Base-by-base conservation (phyloP, 2,113 vertebrate genomes). In the Brachyhypopomus gauderio region DNA sequence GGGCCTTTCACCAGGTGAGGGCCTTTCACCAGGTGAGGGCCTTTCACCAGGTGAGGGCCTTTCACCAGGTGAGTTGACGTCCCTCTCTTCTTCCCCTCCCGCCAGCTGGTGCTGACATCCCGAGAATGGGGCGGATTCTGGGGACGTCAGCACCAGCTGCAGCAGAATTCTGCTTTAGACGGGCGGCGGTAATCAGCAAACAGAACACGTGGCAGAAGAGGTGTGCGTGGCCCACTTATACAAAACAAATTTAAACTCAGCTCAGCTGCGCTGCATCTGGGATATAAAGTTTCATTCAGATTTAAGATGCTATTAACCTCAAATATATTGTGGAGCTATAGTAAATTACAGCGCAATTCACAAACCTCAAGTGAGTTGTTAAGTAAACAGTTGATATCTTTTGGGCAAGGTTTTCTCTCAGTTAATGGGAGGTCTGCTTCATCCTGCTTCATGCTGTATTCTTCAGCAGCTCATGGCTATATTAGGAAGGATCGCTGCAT, bases 171-270 rank as follows among this genome's bases (percentile, higher is more conserved):
- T 62, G 34, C 56, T 70, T 70, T 36, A 75, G 69, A 78, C 69
- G 12, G 56, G 66, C 41, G 56, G 30, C 71, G 62, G 52, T 79
- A 70, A 84, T 75, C 71, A 84, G 72, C 77, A 75, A 70, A 70
- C 22, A 63, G 56, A 79, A 27, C n/a, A 75, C 30, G 38, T 27
- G 55, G 67, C 77, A 38, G 19, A 41, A 69, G 72, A 63, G 56
- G 52, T 62, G 59, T 67, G 48, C 69, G 36, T 66, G 70, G 59
- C 55, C n/a, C 45, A 77, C 45, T 78, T 74, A 63, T 27, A 71
- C 38, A 76, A 41, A 56, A 56, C 55, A 5, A 2, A 45, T 78
- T 45, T 63, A 75, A 74, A 22, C 22, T 60, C 14, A 59, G 69
- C 63, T 20, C 19, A 62, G 69, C 20, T 59, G 34, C 17, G 36